Evolutionary conservation across 2,888 invertebrate species (phyloP), one percentile per base, ranked within the genome.

Genomic region (Leucoma salicis): DNA sequence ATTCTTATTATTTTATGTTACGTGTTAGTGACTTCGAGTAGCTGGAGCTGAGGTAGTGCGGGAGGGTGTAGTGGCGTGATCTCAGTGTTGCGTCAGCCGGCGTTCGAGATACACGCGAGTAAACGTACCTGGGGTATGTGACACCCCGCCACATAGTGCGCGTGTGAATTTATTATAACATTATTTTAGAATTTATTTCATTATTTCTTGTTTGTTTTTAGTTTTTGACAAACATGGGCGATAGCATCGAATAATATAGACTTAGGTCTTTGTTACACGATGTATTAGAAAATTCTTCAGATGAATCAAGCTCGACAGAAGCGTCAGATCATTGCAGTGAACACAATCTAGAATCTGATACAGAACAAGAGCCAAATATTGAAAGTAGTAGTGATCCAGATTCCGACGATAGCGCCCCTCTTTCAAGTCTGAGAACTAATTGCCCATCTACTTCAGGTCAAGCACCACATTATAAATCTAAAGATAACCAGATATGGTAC

Each of bases 121-220:
- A 33, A 32, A 40, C 35, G 12, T 28, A 16, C 31, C 10, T 41
- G 21, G 37, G 48, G 44, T 48, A 41, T 8, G 49, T 49, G 24
- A 39, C 31, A 49, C 39, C 42, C 37, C 15, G 42, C 49, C 49
- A 33, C 49, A 42, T 49, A 18, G 14, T 39, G 35, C 13, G 11
- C 7, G 36, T 36, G 15, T 36, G 28, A 2, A 14, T 14, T 16
- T 16, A 12, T 36, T 6, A 16, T 16, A 16, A 16, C 16, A 16
- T 16, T 13, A 14, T 12, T 31, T 14, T 14, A 13, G 6, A 12
- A 8, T 31, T 36, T 29, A 12, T 13, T 14, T 29, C 11, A 28
- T 29, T 36, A 29, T 36, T 36, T 16, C 14, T 11, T n/a, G 6
- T 29, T 18, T 36, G 11, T 29, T 36, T 29, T 12, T 18, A 13